These are phyloP conservation scores for Agonum fuliginosum DNA, from an alignment of 2,888 invertebrate genomes.

Conservation along the genomic window DNA sequence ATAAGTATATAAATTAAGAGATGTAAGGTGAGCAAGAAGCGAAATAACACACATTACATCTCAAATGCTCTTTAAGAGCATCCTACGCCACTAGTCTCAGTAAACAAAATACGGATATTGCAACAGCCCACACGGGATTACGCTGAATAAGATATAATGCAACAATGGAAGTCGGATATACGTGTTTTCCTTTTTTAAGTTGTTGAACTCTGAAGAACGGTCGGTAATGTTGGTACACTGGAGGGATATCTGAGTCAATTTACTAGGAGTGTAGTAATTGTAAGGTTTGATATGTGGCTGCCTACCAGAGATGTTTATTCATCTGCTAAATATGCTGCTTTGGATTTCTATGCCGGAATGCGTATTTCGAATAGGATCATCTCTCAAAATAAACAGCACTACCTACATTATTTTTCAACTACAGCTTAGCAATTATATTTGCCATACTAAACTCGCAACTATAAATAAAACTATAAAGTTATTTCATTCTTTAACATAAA, in stretches of 20 bases:
- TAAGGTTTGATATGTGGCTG: constrained; percentile 24
- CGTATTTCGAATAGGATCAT: not conserved
- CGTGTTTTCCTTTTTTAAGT: constrained; percentile 18
- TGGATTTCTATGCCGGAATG: not conserved
- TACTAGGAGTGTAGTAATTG: constrained; percentile 18
- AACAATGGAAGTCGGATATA: constrained; percentile 16
- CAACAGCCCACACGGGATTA: constrained; percentile 12
- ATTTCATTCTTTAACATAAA: too few species aligned
- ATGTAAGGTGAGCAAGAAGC: constrained; percentile 15
- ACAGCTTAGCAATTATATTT: too few species aligned
- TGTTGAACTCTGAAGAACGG: not conserved
- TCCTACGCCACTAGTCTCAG: not conserved
- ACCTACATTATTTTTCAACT: too few species aligned
- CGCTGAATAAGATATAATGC: constrained; percentile 16
- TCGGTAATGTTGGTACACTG: constrained; percentile 3
- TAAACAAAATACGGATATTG: constrained; percentile 31
- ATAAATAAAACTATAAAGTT: too few species aligned
- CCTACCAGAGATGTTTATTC: not conserved
- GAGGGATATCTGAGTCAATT: constrained; percentile 25
- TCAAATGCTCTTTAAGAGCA: not conserved
- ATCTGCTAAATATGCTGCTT: constrained; percentile 24
- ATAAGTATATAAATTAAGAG: constrained; percentile 16
- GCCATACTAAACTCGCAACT: too few species aligned
- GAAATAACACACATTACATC: constrained; percentile 16
- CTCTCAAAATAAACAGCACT: too few species aligned